Percentiles rank a stretch among this genome's conserved stretches.
phyloP scores from a whole-genome alignment of 2,888 invertebrate genomes.

The Chrysolina americana region DNA sequence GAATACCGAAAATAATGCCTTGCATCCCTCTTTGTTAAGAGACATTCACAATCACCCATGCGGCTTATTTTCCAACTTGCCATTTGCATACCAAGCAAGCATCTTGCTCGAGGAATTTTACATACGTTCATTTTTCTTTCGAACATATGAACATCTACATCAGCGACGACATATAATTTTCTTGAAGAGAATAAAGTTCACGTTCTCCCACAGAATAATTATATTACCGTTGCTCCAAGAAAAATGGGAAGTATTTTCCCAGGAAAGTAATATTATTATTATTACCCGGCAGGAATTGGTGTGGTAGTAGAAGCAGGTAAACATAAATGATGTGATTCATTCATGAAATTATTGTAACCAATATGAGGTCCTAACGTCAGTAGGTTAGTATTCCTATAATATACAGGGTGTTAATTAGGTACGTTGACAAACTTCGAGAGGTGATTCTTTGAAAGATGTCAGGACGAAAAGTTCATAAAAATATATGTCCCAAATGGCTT shows the following conservation, averaged over 20 bases:
- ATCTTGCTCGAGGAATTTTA: conserved; percentile 11
- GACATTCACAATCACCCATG: conserved; percentile 27
- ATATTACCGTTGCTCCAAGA: conserved; percentile 8
- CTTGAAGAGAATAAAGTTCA: conserved; percentile 12
- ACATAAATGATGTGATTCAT: no score
- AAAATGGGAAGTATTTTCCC: background rate
- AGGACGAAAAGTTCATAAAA: no score
- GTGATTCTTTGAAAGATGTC: no score
- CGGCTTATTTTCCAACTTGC: conserved; percentile 21
- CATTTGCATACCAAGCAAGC: conserved; percentile 5
- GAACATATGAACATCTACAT: conserved; percentile 27
- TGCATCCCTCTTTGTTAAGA: conserved; percentile 12
- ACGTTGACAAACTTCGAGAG: no score
- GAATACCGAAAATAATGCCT: conserved; percentile 14
- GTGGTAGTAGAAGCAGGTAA: no score
- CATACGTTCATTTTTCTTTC: conserved; percentile 23
- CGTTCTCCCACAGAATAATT: conserved; percentile 4
- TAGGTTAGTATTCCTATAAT: no score
- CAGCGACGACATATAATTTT: conserved; percentile 20
- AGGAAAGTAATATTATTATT: no score
- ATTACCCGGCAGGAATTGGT: no score
- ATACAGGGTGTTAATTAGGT: no score
- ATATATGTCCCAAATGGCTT: no score
- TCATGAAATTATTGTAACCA: no score
- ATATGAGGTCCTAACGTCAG: no score